A percentile compares a stretch with the other conserved stretches of the same genome.
Evolutionary conservation across 2,888 invertebrate genomes (phyloP).

Genomic region (Apodemia duryi): DNA sequence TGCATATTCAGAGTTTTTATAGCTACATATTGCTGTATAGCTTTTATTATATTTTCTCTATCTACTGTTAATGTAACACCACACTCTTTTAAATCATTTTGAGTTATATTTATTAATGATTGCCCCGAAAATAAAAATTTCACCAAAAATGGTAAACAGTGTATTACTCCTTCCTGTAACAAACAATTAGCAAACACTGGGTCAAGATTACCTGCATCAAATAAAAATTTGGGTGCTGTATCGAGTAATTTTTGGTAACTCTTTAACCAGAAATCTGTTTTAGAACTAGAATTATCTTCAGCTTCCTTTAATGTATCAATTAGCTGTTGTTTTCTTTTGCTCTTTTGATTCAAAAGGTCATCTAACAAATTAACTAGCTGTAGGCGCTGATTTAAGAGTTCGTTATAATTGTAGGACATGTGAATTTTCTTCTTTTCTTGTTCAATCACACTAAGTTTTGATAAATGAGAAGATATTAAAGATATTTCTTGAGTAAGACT

Average conservation of each 20-base stretch:
- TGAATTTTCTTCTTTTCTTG: conserved; percentile 84
- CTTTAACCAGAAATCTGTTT: conserved; percentile 84
- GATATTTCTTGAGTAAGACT: conserved; percentile 87
- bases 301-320: conserved; percentile 84
- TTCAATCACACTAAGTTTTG: conserved; percentile 85
- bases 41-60: conserved; percentile 80
- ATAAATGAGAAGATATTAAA: conserved; percentile 85
- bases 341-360: conserved; percentile 84
- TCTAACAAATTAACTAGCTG: conserved; percentile 83
- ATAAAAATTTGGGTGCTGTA: conserved; percentile 83
- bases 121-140: conserved; percentile 77
- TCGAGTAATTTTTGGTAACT: conserved; percentile 92
- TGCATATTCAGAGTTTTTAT: conserved; percentile 45
- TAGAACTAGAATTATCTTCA: conserved; percentile 78
- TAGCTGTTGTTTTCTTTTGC: conserved; percentile 81
- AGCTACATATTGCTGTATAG: conserved; percentile 80
- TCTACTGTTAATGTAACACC: conserved; percentile 79
- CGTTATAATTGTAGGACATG: conserved; percentile 84
- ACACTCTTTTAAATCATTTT: conserved; percentile 77
- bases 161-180: conserved; percentile 85
- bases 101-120: conserved; percentile 71
- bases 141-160: conserved; percentile 87
- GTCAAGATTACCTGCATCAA: conserved; percentile 82
- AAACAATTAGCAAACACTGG: conserved; percentile 84
- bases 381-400: conserved; percentile 83